These are phyloP conservation scores for Lepidothrix coronata DNA, from an alignment of 2,113 vertebrate genomes.

Conservation along the genomic window DNA sequence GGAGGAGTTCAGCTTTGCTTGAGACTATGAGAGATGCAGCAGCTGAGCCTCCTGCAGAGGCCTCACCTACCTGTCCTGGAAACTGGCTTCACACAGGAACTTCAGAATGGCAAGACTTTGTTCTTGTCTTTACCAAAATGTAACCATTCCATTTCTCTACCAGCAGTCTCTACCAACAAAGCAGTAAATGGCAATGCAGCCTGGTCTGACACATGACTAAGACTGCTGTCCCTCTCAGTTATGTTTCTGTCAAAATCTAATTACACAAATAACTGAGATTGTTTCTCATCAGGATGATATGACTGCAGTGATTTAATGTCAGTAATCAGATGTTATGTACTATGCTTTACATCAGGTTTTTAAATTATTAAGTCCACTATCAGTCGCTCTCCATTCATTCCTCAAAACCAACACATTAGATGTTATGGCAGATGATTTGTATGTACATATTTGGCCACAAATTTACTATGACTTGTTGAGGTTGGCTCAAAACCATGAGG, in stretches of 20 bases:
- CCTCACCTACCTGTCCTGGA: background rate
- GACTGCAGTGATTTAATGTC: background rate
- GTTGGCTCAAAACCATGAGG: background rate
- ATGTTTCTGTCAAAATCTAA: constrained; percentile 9
- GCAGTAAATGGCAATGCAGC: background rate
- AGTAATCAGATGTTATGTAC: constrained; percentile 1
- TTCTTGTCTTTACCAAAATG: background rate
- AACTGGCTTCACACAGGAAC: background rate
- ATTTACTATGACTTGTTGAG: background rate
- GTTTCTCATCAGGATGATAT: background rate
- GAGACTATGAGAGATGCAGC: background rate
- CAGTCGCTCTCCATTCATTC: background rate
- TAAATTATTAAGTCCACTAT: background rate
- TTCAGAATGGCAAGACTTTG: background rate
- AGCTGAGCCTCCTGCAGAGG: background rate
- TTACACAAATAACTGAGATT: background rate
- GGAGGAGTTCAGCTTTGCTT: background rate
- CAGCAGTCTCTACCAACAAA: background rate
- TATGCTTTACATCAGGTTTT: background rate
- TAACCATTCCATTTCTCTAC: background rate
- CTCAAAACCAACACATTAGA: background rate
- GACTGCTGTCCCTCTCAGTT: background rate
- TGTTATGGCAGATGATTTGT: background rate
- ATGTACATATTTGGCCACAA: background rate
- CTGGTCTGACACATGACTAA: background rate